Evolutionary conservation across 2,113 vertebrate genomes (phyloP).

Genomic region (Gnathochromis pfefferi): DNA sequence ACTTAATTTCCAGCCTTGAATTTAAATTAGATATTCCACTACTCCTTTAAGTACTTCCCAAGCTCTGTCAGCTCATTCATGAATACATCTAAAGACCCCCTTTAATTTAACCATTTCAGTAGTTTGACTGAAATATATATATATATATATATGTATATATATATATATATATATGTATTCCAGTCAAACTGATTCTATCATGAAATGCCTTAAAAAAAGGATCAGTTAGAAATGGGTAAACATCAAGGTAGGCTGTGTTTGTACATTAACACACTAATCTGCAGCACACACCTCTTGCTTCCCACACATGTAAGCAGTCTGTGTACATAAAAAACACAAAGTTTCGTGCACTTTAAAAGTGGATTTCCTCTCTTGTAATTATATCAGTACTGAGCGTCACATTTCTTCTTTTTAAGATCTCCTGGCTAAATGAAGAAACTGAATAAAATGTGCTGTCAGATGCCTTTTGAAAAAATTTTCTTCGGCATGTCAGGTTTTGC

Average conservation of each 20-base stretch:
- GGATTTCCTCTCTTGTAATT: not conserved
- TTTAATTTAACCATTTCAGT: not conserved
- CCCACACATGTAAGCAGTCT: not conserved
- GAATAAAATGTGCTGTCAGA: not conserved
- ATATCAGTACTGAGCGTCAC: not conserved
- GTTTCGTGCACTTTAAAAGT: not conserved
- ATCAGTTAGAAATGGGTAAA: not conserved
- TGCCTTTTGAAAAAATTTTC: not conserved
- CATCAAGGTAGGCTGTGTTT: not conserved
- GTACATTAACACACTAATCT: conserved; percentile 5
- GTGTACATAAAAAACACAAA: not conserved
- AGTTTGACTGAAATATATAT: not conserved
- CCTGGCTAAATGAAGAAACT: not conserved
- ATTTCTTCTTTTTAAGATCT: not conserved
- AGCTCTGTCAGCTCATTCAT: not conserved
- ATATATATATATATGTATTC: not conserved
- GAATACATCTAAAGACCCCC: not conserved
- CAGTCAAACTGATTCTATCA: not conserved
- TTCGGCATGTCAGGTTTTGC: not conserved
- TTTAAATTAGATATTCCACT: not conserved
- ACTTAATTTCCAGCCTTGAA: not conserved
- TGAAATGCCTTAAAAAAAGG: not conserved
- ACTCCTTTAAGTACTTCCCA: not conserved
- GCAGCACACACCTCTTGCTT: not conserved
- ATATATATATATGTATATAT: no score